Evolutionary conservation across 2,888 invertebrate genomes (phyloP), one percentile per base, ranked within the genome.

Genomic region (Oscheius sp.): DNA sequence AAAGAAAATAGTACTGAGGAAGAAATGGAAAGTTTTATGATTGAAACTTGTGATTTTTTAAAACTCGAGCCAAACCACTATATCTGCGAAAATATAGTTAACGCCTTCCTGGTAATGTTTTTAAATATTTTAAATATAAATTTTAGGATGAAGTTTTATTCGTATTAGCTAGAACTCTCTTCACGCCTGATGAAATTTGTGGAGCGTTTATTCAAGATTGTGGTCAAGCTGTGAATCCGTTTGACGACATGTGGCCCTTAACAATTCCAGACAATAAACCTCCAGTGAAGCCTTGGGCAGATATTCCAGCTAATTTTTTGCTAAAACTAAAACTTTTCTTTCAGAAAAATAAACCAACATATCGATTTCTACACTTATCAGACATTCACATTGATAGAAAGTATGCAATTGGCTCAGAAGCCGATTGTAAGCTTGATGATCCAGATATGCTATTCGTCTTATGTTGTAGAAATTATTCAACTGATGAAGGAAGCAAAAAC

Each of bases 341-440:
- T 31, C 37, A 73, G 73, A 33, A 48, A 25, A 63, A 72, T 63
- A 75, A 77, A 42, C 77, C 76, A 8, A 52, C 15, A 10, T 52
- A 52, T 27, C 52, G 52, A 5, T 52, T 96, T n/a, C 90, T 97
- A 12, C 96, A 96, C 86, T 90, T 96, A 77, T 94, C 95, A 0
- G 96, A 97, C 87, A 95, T 96, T 0, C 96, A 96, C 87, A 93
- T 93, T 85, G 96, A 96, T 88, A 93, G 94, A 0, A 92, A 93
- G 84, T 97, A 97, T 87, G 48, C 71, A 63, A 76, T 70, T 29
- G 82, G 82, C 31, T 71, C 74, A 1, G 82, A 82, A 63, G 69
- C 69, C 5, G 63, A 68, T 34, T 68, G 68, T 58, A 34, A 64
- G 20, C 25, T 69, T 27, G 64, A 63, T 23, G 64, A 57, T 64